Base-by-base conservation (phyloP, 2,797 vertebrate genomes). In the Rhabdomys pumilio region DNA sequence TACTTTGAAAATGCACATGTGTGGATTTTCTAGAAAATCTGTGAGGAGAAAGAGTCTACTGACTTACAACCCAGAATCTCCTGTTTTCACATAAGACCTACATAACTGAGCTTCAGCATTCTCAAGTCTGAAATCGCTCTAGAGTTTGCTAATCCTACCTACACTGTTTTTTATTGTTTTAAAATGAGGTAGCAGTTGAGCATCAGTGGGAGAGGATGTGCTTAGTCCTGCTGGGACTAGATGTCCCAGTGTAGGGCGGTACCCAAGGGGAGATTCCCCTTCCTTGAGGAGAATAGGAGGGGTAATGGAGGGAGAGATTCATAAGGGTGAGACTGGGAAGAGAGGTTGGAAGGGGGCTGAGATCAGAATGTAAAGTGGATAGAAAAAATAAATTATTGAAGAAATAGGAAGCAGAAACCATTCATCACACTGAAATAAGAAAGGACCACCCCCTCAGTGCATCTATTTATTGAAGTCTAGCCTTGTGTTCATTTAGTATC, bases 41-140 rank as follows among this genome's bases (percentile, higher is more conserved):
- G 0, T 0, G 0, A 10, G 29, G 10, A 44, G 1, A 24, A 73
- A 67, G 14, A 69, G 38, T 17, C 76, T 76, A 53, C 59, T 24
- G 0, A 41, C 19, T 76, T 10, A 15, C 0, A 47, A 2, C 26
- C 6, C 1, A 14, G 7, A 50, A n/a, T 8, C 0, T 44, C 15
- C 4, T 26, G 44, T 77, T 91, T 96, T 67, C 20, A 89, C 4
- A 7, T 1, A 41, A n/a, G 34, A 26, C 3, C 89, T 53, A 22
- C 2, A 6, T 24, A 38, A 9, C 65, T 4, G 19, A 79, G 44
- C 38, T 57, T 44, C 14, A 13, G 34, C 38, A 4, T 11, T 24
- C 38, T 63, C 0, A 1, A n/a, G 17, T 41, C 19, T 88, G 24
- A 88, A 63, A 50, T 57, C 20, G 13, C 34, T 34, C 41, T n/a